Conservation (phyloP, 2,797 vertebrate genomes). For the Pangasius djambal region DNA sequence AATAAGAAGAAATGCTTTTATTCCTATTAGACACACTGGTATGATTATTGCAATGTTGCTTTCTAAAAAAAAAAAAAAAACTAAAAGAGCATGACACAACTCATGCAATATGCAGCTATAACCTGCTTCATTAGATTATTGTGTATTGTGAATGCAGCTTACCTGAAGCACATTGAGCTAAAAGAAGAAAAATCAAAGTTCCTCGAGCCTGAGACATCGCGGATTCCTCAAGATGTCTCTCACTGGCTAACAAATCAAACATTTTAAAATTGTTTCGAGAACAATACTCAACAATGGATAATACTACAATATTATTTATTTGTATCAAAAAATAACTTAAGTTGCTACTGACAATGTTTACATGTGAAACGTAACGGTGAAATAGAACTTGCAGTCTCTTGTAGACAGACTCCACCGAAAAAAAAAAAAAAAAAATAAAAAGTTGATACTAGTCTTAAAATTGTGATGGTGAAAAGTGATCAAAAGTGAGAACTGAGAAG, state of each 20-base stretch:
- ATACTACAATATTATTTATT: not conserved
- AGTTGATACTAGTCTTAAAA: not conserved
- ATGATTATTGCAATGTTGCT: not conserved
- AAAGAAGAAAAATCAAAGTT: constrained; percentile 56
- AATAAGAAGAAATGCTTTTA: not conserved
- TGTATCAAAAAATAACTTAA: not conserved
- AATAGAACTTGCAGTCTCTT: not conserved
- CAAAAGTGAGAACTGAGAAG: no score
- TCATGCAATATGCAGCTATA: not conserved
- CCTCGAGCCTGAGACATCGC: constrained; percentile 63
- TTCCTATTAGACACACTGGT: not conserved
- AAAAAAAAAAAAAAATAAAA: not conserved
- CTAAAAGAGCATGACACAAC: not conserved
- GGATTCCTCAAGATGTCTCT: not conserved
- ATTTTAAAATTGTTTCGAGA: not conserved
- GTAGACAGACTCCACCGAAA: not conserved
- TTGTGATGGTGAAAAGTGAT: not conserved
- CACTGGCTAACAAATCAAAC: not conserved
- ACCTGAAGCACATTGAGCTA: constrained; percentile 62
- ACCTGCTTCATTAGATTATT: not conserved
- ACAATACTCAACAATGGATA: not conserved
- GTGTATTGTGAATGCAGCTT: constrained; percentile 29
- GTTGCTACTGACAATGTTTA: not conserved
- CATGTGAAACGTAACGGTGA: not conserved
- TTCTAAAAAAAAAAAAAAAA: not conserved